Evolutionary conservation across 2,113 vertebrate species (phyloP), one percentile per base, ranked within the genome.

Genomic region (Mixornis gularis): DNA sequence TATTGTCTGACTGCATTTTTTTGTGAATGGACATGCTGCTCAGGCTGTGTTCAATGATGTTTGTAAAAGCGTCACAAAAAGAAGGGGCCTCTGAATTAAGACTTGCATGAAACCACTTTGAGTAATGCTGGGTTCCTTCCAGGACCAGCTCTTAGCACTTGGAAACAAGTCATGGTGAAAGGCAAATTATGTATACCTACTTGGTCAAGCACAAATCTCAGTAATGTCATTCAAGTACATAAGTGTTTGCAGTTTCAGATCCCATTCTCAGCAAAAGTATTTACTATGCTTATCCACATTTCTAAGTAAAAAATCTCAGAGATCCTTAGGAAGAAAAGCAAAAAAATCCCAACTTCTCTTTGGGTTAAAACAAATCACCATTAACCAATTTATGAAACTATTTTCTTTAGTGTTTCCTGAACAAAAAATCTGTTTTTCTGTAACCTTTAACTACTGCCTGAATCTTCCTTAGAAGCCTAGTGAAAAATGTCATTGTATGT

Each of bases 21-120:
- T 95, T 93, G 66, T 94, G 94, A 96, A 94, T 87, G 92, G 82
- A 63, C 59, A 60, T 79, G 36, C 32, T 18, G 19, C 34, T 79
- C 79, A 78, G 73, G 22, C 30, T 62, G 29, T 26, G 19, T 65
- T 88, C 77, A 79, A 41, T 2, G 3, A 14, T 71, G 41, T 78
- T 79, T 70, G 40, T 43, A 71, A 84, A 95, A 92, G n/a, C 27
- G 83, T 53, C 30, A 65, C 41, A 83, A 71, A 90, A 46, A 58
- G 41, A n/a, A 36, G 58, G 22, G 3, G 15, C 29, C 26, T 60
- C 73, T 52, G 38, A 81, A 65, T 80, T 88, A 78, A 72, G 44
- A 58, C 27, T 53, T 68, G 27, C 29, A 48, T 41, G 26, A 89
- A 95, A 82, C 13, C 41, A 71, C 58, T 76, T 81, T 43, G 80